Conservation (phyloP, 2,888 invertebrate species). For the Amiota minor region DNA sequence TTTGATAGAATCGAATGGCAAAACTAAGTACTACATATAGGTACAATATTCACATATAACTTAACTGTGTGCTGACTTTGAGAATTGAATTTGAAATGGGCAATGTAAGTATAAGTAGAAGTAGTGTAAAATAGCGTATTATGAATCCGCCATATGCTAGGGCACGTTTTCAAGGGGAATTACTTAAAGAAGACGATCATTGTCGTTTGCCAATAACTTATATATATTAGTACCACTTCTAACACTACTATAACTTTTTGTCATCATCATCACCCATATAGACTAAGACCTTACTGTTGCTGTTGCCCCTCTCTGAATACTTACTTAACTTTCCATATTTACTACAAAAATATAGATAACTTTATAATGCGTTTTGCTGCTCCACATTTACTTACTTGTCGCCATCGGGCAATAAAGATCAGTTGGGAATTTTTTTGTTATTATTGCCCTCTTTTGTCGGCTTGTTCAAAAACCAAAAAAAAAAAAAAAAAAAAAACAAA, state of each 20-base stretch:
- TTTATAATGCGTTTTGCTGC: slow-evolving; percentile 12
- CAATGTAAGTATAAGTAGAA: not conserved
- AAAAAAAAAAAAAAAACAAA: not conserved
- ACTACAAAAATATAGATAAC: not conserved
- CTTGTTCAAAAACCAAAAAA: not conserved
- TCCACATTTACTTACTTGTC: slow-evolving; percentile 1
- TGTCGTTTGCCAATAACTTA: slow-evolving; percentile 26
- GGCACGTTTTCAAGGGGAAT: slow-evolving; percentile 8
- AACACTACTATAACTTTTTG: too few species aligned
- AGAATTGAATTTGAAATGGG: not conserved
- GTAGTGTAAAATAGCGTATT: not conserved
- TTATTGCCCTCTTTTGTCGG: not conserved
- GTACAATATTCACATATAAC: not conserved
- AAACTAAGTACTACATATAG: not conserved
- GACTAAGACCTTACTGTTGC: too few species aligned
- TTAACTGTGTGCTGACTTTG: not conserved
- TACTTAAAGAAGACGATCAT: not conserved
- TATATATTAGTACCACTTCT: not conserved
- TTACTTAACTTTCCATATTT: too few species aligned
- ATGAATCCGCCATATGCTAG: not conserved
- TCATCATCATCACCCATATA: not conserved
- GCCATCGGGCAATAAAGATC: slow-evolving; percentile 16
- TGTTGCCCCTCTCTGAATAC: too few species aligned
- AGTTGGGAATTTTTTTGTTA: not conserved
- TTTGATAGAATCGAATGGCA: slow-evolving; percentile 24